Evolutionary conservation across 2,888 invertebrate species (phyloP).

Genomic region (Tribolium freemani): DNA sequence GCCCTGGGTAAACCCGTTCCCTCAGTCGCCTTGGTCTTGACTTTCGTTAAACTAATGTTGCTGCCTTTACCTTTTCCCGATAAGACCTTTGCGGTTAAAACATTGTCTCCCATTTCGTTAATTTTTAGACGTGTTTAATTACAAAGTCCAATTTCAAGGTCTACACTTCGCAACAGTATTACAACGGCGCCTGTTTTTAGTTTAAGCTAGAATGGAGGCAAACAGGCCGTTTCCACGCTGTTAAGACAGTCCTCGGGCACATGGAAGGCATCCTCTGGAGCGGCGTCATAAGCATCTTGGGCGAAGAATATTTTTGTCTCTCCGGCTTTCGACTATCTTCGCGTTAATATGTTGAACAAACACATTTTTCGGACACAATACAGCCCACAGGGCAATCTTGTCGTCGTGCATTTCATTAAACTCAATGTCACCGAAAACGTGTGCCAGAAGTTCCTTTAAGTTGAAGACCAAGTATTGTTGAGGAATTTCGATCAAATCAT

Average conservation of each 20-base stretch:
- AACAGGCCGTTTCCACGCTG: slow-evolving; percentile 44
- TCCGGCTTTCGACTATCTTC: neutral
- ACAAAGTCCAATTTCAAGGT: slow-evolving; percentile 46
- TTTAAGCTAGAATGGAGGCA: slow-evolving; percentile 49
- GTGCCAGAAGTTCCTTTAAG: neutral
- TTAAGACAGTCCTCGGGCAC: slow-evolving; percentile 38
- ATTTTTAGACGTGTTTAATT: slow-evolving; percentile 47
- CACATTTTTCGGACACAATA: slow-evolving; percentile 34
- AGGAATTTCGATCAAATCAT: slow-evolving; percentile 42
- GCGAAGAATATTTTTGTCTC: slow-evolving; percentile 28
- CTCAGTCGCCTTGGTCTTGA: too few relatives aligned
- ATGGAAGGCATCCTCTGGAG: slow-evolving; percentile 26
- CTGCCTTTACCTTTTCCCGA: slow-evolving; percentile 16
- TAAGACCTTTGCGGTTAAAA: slow-evolving; percentile 24
- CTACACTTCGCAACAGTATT: slow-evolving; percentile 50
- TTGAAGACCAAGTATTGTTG: neutral
- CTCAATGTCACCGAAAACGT: neutral
- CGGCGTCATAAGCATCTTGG: slow-evolving; percentile 24
- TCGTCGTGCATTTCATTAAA: neutral
- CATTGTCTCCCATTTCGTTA: neutral
- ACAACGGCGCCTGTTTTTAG: slow-evolving; percentile 49
- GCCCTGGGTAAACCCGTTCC: too few relatives aligned
- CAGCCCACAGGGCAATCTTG: neutral
- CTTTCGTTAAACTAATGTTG: too few relatives aligned
- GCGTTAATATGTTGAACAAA: slow-evolving; percentile 23